phyloP scores from a whole-genome alignment of 1,140 invertebrate species.

The Aphelenchoides avenae region DNA sequence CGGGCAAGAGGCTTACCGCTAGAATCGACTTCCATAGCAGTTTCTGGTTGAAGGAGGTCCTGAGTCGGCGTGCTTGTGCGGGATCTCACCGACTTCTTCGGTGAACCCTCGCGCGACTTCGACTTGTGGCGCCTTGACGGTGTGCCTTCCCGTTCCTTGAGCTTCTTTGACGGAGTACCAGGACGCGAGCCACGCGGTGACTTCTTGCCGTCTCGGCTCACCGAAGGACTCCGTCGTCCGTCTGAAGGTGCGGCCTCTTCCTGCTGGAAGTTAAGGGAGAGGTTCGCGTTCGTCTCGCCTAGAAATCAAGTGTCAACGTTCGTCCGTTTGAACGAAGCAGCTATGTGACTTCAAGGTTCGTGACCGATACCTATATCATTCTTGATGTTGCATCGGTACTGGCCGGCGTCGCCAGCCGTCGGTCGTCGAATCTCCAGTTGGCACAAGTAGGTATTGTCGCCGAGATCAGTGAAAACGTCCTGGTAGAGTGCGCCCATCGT shows the following conservation, averaged over 20 bases:
- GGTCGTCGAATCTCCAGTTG: constrained; percentile 80
- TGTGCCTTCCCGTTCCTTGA: constrained; percentile 39
- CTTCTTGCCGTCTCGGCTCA: constrained; percentile 18
- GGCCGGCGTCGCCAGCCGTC: constrained; percentile 84
- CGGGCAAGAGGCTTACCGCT: background rate
- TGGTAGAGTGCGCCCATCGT: constrained; percentile 81
- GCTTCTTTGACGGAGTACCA: constrained; percentile 45
- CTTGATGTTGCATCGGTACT: constrained; percentile 96
- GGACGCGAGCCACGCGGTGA: constrained; percentile 39
- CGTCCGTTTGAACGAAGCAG: too few relatives aligned
- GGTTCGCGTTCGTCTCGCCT: constrained; percentile 91
- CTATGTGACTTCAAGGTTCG: too few relatives aligned
- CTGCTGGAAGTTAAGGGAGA: constrained; percentile 96
- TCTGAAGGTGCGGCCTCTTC: constrained; percentile 59
- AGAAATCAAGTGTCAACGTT: too few relatives aligned
- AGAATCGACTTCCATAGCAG: background rate
- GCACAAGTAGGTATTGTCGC: constrained; percentile 81
- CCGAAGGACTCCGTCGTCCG: constrained; percentile 7
- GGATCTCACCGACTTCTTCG: constrained; percentile 48
- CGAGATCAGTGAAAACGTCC: constrained; percentile 77
- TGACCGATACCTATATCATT: constrained; percentile 87
- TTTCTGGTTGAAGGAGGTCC: constrained; percentile 24
- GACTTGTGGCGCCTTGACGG: constrained; percentile 42
- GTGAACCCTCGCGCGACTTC: constrained; percentile 57
- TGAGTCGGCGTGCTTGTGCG: constrained; percentile 53